Base-by-base conservation (phyloP, 2,113 vertebrate genomes). In the Sterrhoptilus dennistouni region DNA sequence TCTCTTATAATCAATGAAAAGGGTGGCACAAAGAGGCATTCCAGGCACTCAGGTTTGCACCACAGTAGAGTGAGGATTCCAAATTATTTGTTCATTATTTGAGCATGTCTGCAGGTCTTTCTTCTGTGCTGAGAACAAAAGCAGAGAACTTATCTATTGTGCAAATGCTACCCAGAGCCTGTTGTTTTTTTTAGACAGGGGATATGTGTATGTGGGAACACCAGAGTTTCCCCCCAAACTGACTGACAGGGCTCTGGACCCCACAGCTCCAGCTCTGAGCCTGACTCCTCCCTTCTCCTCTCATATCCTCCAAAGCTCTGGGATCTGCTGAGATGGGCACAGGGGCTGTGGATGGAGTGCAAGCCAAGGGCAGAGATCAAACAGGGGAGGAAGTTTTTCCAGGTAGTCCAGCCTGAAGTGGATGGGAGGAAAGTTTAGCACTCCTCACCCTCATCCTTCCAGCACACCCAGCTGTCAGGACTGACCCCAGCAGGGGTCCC, bases 261-360 rank as follows among this genome's bases (percentile, higher is more conserved):
- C n/a, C 27, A 12, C 14, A 56, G 53, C 20, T 83, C 13, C 23
- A 29, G 28, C 24, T 35, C 12, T 59, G 52, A 65, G 38, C 1
- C 1, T 1, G 29, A n/a, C 35, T 78, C 1, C 42, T 61, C 31
- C 29, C 59, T 79, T 23, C 19, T 29, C 52, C 20, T 11, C 25
- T 44, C 21, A 1, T 0, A 14, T 3, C 40, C 33, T 16, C 36
- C 22, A 36, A 8, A 80, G n/a, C 49, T 79, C 68, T 5, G 40
- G 0, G 5, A 12, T 7, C 38, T 40, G 1, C 77, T 0, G 35
- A 40, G 60, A 9, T 6, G 23, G 75, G 57, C 40, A 29, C 20
- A 5, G 36, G 44, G 21, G 11, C 45, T 49, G 24, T 1, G 17
- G 14, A 8, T 0, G 3, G 29, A 15, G 13, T 17, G 8, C 11